These are phyloP conservation scores for Pimephales promelas DNA, from an alignment of 2,113 vertebrate genomes.

Conservation along the genomic window DNA sequence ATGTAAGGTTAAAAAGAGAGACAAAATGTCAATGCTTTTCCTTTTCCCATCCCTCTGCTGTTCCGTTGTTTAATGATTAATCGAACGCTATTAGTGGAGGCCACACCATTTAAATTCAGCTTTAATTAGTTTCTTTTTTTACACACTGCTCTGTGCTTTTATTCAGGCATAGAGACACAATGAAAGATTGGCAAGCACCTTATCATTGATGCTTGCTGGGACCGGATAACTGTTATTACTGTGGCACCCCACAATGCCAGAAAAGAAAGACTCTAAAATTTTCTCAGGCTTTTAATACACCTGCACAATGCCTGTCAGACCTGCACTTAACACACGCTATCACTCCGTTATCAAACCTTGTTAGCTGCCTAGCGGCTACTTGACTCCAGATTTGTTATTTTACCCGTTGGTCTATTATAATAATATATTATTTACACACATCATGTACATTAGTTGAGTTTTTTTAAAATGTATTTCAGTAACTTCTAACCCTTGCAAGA, in stretches of 20 bases:
- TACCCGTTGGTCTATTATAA: not conserved
- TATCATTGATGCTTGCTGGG: constrained; percentile 63
- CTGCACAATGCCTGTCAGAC: constrained; percentile 30
- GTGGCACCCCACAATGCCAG: constrained; percentile 57
- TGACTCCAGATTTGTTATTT: not conserved
- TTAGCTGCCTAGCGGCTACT: not conserved
- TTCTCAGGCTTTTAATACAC: constrained; percentile 59
- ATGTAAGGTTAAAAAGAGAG: constrained; percentile 16
- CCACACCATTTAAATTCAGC: constrained; percentile 64
- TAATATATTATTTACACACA: not conserved
- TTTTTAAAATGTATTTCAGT: not conserved
- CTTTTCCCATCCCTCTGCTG: constrained; percentile 35
- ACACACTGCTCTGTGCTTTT: constrained; percentile 50
- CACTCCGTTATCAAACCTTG: not conserved
- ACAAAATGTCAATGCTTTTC: constrained; percentile 49
- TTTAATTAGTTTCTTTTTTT: constrained; percentile 74
- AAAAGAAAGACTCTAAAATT: constrained; percentile 21
- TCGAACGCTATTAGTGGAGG: constrained; percentile 71
- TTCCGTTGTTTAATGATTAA: constrained; percentile 70
- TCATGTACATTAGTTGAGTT: not conserved
- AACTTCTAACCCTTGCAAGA: not conserved
- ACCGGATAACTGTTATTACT: constrained; percentile 60
- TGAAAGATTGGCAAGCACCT: constrained; percentile 67
- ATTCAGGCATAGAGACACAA: constrained; percentile 61
- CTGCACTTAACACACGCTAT: not conserved